Conservation (phyloP, 2,888 invertebrate genomes). For the Agrochola litura region DNA sequence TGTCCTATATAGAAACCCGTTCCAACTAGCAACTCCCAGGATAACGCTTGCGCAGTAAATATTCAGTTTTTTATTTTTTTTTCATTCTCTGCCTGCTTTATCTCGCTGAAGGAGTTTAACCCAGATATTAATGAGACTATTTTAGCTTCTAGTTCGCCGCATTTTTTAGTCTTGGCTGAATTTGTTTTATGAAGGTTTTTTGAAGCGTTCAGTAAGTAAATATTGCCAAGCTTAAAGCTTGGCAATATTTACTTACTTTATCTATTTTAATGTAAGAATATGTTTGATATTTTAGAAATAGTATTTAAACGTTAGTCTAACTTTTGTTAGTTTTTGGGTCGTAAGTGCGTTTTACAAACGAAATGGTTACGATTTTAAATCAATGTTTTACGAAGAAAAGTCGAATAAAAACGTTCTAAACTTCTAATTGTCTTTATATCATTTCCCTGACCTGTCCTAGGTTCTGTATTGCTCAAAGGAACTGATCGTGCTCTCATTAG, state of each 20-base stretch:
- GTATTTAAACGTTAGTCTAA: neutral
- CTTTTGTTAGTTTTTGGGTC: neutral
- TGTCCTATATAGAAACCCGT: constrained; percentile 48
- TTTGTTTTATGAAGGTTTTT: constrained; percentile 16
- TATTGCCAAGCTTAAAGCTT: too few species aligned
- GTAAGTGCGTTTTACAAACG: neutral
- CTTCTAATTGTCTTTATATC: neutral
- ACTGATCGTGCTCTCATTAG: constrained; percentile 43
- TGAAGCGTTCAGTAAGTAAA: constrained; percentile 4
- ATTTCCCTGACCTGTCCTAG: neutral
- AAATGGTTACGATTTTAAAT: neutral
- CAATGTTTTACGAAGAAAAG: neutral
- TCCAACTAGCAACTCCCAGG: constrained; percentile 36
- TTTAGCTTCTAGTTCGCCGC: constrained; percentile 29
- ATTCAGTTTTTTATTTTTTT: constrained; percentile 27
- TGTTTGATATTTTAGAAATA: neutral
- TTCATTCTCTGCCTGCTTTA: constrained; percentile 30
- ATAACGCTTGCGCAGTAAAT: constrained; percentile 43
- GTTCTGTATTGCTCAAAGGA: constrained; percentile 33
- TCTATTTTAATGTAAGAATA: neutral
- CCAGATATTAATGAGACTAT: constrained; percentile 52
- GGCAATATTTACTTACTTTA: constrained; percentile 7
- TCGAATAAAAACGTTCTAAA: neutral
- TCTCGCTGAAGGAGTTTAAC: constrained; percentile 36
- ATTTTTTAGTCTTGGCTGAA: constrained; percentile 6